Evolutionary conservation across 2,113 vertebrate species (phyloP).

Genomic region (Hippolais icterina): DNA sequence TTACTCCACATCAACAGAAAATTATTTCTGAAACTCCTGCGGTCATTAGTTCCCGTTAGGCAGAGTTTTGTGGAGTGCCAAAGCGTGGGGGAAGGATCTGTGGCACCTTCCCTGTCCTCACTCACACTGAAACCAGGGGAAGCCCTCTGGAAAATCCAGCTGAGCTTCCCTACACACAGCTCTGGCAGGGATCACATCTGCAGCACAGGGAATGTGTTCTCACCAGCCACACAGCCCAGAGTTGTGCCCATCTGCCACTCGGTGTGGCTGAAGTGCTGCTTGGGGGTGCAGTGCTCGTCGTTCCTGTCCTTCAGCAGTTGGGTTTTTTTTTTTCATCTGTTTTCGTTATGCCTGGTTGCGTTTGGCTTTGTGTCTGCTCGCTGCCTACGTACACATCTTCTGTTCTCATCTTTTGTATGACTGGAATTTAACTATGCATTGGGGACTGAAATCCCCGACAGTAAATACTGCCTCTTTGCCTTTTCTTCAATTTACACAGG

Average conservation of each 20-base stretch:
- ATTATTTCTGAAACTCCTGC: slow-evolving; percentile 77
- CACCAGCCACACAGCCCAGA: not conserved
- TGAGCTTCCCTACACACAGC: rapidly evolving
- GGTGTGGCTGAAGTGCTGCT: not conserved
- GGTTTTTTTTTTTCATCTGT: not conserved
- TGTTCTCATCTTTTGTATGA: not conserved
- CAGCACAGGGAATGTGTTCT: not conserved
- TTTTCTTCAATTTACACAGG: not conserved
- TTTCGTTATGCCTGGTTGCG: not conserved
- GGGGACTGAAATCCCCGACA: not conserved
- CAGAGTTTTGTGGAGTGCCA: not conserved
- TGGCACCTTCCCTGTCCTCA: not conserved
- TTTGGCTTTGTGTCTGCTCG: not conserved
- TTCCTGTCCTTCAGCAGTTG: not conserved
- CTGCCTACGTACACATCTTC: not conserved
- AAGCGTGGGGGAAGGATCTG: not conserved
- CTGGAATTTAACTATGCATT: not conserved
- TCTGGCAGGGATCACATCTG: not conserved
- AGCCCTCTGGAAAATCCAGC: not conserved
- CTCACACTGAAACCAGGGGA: not conserved
- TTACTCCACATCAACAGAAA: slow-evolving; percentile 82
- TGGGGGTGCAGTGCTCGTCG: not conserved
- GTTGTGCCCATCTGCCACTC: not conserved
- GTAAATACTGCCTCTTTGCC: not conserved
- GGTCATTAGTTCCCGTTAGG: slow-evolving; percentile 78